These are phyloP conservation scores for Drosophila nr. perissopoda DNA, from an alignment of 2,888 invertebrate species.

Conservation along the genomic window DNA sequence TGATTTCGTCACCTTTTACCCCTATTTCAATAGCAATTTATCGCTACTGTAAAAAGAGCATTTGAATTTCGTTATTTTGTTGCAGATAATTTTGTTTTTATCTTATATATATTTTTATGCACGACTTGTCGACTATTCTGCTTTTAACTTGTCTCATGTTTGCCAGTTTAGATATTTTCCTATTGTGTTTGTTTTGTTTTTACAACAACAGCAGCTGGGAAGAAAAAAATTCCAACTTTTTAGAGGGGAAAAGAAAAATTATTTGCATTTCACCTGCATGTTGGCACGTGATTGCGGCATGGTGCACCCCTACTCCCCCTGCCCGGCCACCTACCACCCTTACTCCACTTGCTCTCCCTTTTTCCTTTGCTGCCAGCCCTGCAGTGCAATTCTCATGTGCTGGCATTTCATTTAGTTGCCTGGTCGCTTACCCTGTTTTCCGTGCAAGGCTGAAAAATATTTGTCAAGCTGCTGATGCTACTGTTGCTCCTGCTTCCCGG, in stretches of 20 bases:
- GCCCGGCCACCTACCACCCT: not conserved
- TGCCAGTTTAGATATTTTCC: constrained; percentile 57
- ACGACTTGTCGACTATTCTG: constrained; percentile 39
- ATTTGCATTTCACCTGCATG: constrained; percentile 79
- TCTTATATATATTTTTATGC: constrained; percentile 11
- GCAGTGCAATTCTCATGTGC: constrained; percentile 51
- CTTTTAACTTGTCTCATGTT: constrained; percentile 50
- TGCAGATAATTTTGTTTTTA: constrained; percentile 16
- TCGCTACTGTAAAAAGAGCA: constrained; percentile 13
- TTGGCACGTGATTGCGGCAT: constrained; percentile 77
- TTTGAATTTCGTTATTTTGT: constrained; percentile 27
- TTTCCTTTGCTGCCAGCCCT: not conserved
- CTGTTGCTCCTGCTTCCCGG: constrained; percentile 8
- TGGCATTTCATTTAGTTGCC: constrained; percentile 68
- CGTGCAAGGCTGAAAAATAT: constrained; percentile 65
- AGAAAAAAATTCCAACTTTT: constrained; percentile 43
- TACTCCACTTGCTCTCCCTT: not conserved
- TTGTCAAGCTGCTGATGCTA: constrained; percentile 55
- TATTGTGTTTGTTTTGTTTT: constrained; percentile 17
- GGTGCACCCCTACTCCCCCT: not conserved
- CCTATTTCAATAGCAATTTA: not conserved
- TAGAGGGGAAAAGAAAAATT: constrained; percentile 73
- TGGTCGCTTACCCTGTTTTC: constrained; percentile 41
- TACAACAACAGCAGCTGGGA: constrained; percentile 25
- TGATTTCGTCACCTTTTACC: not conserved